These are phyloP conservation scores for Whitmania pigra DNA, from an alignment of 1,140 invertebrate species.

Conservation along the genomic window DNA sequence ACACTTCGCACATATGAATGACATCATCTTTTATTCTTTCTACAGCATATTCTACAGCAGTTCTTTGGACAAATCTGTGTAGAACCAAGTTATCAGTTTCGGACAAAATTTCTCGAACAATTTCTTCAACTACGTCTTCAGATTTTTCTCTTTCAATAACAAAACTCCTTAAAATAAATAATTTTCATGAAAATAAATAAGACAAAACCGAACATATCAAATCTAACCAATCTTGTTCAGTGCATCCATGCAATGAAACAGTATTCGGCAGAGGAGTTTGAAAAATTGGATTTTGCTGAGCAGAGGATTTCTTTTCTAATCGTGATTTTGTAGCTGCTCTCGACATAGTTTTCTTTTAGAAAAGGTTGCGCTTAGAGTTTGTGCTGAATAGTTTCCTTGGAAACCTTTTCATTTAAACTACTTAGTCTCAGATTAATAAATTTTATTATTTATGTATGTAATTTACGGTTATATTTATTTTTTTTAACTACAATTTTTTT, in stretches of 20 bases:
- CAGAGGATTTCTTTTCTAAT: neutral
- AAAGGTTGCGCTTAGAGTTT: too few species aligned
- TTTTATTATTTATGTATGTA: neutral
- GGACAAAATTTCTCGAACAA: neutral
- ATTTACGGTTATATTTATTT: neutral
- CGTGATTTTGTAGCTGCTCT: neutral
- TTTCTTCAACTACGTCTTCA: neutral
- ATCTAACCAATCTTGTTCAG: slow-evolving; percentile 1
- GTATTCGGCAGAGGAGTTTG: too few species aligned
- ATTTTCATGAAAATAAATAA: neutral
- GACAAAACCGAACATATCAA: neutral
- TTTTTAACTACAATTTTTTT: neutral
- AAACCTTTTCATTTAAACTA: neutral
- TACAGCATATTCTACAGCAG: neutral
- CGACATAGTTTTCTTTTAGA: neutral
- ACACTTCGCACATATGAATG: slow-evolving; percentile 11
- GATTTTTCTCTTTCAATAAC: slow-evolving; percentile 5
- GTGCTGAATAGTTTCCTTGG: neutral
- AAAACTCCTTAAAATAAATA: slow-evolving; percentile 1
- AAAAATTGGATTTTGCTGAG: too few species aligned
- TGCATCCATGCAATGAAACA: neutral
- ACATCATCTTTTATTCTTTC: neutral
- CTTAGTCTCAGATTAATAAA: neutral
- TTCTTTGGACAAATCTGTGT: neutral
- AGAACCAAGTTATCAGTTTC: slow-evolving; percentile 4